Conservation (phyloP, 2,888 invertebrate species). For the Torymus tubicola region DNA sequence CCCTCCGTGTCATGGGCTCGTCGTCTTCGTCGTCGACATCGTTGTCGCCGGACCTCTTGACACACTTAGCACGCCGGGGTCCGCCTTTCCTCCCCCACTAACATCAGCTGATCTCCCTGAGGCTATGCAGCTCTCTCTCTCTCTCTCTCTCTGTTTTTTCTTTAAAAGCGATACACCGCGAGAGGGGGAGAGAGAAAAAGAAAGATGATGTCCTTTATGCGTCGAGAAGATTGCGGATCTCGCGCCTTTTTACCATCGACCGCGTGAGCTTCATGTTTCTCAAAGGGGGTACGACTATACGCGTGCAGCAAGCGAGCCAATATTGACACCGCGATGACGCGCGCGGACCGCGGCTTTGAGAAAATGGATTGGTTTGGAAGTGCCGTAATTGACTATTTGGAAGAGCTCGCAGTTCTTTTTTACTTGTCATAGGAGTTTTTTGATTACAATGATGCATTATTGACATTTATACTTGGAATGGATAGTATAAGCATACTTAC, state of each 20-base stretch:
- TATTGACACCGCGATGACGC: neutral
- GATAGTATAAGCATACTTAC: too few relatives aligned
- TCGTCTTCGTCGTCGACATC: neutral
- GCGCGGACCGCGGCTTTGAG: neutral
- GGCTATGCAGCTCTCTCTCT: too few relatives aligned
- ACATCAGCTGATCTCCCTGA: too few relatives aligned
- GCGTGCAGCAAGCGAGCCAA: neutral
- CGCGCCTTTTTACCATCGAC: neutral
- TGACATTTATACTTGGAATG: too few relatives aligned
- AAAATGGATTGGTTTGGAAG: neutral
- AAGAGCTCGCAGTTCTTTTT: too few relatives aligned
- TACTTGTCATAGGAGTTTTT: too few relatives aligned
- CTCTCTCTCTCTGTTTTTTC: too few relatives aligned
- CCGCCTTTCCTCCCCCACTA: too few relatives aligned
- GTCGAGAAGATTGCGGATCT: neutral
- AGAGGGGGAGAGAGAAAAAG: neutral
- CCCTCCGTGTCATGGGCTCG: slow-evolving; percentile 8
- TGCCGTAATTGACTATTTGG: neutral
- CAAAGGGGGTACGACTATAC: too few relatives aligned
- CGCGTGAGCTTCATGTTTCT: neutral
- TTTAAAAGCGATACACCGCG: too few relatives aligned
- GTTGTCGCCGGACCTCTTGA: slow-evolving; percentile 25
- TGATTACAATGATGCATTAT: too few relatives aligned
- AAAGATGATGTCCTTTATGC: too few relatives aligned
- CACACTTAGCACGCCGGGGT: slow-evolving; percentile 2